Percentiles rank a stretch among this genome's conserved stretches.
Evolutionary conservation across 1,140 invertebrate genomes (phyloP).

Genomic region (Hormaphis cornu): DNA sequence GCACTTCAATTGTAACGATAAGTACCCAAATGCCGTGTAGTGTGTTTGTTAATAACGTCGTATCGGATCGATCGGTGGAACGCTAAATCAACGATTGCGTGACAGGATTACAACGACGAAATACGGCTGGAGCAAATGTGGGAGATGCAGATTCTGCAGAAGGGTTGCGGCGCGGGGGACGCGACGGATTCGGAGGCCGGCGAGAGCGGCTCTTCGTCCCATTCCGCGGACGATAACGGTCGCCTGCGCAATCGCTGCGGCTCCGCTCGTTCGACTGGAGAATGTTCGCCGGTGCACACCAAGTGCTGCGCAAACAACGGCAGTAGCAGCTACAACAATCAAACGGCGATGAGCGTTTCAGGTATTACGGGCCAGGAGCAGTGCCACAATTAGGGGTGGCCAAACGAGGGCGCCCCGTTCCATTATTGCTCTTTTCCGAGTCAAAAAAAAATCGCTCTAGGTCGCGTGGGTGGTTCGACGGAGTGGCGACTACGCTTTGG

Average conservation of each 20-base stretch:
- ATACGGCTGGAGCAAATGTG: slow-evolving; percentile 76
- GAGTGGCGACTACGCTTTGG: no score
- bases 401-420: no score
- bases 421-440: no score
- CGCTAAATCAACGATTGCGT: background rate
- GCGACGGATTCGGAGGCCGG: slow-evolving; percentile 41
- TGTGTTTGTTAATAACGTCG: no score
- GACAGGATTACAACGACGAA: slow-evolving; percentile 71
- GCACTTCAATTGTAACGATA: no score
- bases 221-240: slow-evolving; percentile 20
- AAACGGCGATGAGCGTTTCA: slow-evolving; percentile 8
- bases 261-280: background rate
- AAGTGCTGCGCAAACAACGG: background rate
- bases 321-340: background rate
- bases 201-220: slow-evolving; percentile 44
- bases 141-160: slow-evolving; percentile 51
- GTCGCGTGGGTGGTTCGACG: no score
- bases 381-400: no score
- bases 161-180: slow-evolving; percentile 35
- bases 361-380: no score
- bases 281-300: slow-evolving; percentile 12
- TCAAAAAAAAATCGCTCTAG: no score
- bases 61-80: background rate
- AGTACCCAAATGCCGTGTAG: no score
- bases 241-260: background rate